Conservation (phyloP, 1,140 invertebrate genomes). For the Ditylenchus dipsaci region DNA sequence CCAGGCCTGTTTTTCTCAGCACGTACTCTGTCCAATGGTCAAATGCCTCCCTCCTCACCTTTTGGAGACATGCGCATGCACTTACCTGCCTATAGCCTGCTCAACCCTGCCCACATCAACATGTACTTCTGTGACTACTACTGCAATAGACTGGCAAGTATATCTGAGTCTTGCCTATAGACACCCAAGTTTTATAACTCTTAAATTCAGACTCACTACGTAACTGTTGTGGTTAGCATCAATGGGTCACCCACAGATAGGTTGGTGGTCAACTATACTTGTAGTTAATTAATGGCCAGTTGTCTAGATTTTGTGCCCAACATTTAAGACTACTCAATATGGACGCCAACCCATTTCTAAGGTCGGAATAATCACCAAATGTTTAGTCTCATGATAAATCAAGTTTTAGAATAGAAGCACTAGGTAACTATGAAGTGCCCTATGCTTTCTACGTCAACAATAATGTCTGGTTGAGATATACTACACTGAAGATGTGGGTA, state of each 20-base stretch:
- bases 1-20: conserved; percentile 30
- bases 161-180: no score
- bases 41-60: conserved; percentile 28
- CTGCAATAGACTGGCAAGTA: conserved; percentile 22
- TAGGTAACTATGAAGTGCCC: conserved; percentile 34
- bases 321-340: not conserved
- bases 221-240: conserved; percentile 39
- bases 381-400: not conserved
- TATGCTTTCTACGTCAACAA: conserved; percentile 42
- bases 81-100: conserved; percentile 19
- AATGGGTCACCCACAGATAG: conserved; percentile 27
- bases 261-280: not conserved
- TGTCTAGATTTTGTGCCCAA: not conserved
- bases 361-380: not conserved
- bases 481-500: conserved; percentile 48
- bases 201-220: conserved; percentile 28
- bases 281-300: not conserved
- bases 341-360: not conserved
- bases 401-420: conserved; percentile 7
- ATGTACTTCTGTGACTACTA: conserved; percentile 49
- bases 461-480: conserved; percentile 52
- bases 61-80: conserved; percentile 45
- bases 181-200: no score
- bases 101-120: conserved; percentile 23
- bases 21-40: conserved; percentile 26